Base-by-base conservation (phyloP, 2,888 invertebrate genomes). In the Drosophila colorata region DNA sequence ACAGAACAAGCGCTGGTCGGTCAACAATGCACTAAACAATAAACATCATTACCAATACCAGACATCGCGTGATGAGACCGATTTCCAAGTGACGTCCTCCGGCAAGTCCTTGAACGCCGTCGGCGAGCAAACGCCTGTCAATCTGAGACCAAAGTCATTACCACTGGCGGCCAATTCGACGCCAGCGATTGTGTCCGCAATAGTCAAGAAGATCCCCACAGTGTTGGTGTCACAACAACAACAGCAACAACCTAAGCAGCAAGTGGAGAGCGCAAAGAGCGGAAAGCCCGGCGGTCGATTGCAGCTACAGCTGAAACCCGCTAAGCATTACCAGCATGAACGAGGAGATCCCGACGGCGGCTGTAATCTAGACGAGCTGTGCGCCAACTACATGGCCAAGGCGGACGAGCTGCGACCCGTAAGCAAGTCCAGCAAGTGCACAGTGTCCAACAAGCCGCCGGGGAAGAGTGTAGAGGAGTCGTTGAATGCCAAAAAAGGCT, bases 401-500 rank as follows among this genome's bases (percentile, higher is more conserved):
- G 90, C 91, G 46, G 89, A 91, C 70, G 95, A 94, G 67, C 93
- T 95, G 65, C 92, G 96, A 69, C 95, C 96, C 95, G 13, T 95
- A 95, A 1, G 96, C 96, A 91, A 95, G 95, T 83, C 93, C 96
- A 63, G 67, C 51, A 82, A 78, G 49, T 59, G 51, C 14, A 2
- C 55, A 5, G 67, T 47, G 1, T 37, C 68, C 11, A 61, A 18
- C 8, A 82, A 87, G 28, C 20, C 72, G 0, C 20, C 84, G 1
- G 40, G 41, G 25, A 81, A 81, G 20, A 95, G 96, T 5, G 95
- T 96, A 0, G 97, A 97, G 90, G 95, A 96, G 85, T 93, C 97
- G 40, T 93, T 97, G 51, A 96, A 97, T 90, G 95, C 97, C 77
- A 96, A 98, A 92, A 98, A 98, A 87, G 98, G 98, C 13, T 98